phyloP scores from a whole-genome alignment of 2,888 invertebrate genomes.

The Tolmerus cingulatus region DNA sequence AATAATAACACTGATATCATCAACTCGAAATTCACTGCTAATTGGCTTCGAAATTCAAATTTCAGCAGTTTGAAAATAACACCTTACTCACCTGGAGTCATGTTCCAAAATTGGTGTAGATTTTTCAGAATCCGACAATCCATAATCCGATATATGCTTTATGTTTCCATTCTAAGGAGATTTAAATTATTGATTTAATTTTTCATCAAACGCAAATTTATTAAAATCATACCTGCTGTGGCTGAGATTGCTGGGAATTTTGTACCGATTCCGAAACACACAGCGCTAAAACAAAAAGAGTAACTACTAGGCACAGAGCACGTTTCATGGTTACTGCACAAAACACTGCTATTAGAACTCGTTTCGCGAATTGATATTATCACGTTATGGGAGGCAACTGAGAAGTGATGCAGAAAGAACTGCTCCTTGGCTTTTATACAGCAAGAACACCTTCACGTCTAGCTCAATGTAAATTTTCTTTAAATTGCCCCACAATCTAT shows the following conservation, averaged over 20 bases:
- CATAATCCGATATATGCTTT: background rate
- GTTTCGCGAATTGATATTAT: background rate
- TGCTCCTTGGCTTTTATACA: conserved; percentile 3
- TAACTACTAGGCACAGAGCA: background rate
- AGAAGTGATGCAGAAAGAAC: background rate
- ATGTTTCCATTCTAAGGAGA: background rate
- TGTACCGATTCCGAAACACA: background rate
- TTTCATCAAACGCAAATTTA: background rate
- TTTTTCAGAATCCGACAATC: background rate
- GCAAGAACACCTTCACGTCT: background rate
- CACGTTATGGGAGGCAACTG: background rate
- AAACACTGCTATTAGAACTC: background rate
- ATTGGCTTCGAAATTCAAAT: no score
- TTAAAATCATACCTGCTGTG: background rate
- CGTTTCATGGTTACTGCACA: background rate
- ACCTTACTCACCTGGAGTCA: background rate
- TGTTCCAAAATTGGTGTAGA: background rate
- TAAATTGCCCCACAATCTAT: background rate
- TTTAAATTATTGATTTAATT: background rate
- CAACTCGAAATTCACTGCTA: no score
- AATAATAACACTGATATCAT: background rate
- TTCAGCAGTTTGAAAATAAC: background rate
- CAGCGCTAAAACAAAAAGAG: background rate
- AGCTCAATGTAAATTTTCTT: background rate
- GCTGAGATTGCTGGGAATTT: background rate